Evolutionary conservation across 1,140 invertebrate species (phyloP).

Genomic region (Lordiphosa stackelbergi): DNA sequence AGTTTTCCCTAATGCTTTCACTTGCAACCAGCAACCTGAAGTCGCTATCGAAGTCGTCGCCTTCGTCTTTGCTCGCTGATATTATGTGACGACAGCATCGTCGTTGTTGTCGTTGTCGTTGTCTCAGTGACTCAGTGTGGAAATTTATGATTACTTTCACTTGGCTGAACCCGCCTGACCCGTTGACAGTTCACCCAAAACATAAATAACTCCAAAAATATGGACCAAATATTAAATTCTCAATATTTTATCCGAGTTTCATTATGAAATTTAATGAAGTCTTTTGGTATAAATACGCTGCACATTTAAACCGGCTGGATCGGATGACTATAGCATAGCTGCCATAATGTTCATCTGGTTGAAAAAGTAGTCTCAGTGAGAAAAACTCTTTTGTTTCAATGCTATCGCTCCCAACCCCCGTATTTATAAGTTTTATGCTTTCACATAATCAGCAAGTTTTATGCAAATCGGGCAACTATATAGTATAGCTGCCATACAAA

Average conservation of each 20-base stretch:
- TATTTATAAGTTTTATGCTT: too few species aligned
- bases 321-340: too few species aligned
- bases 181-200: slow-evolving; percentile 21
- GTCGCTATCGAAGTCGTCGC: slow-evolving; percentile 7
- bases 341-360: too few species aligned
- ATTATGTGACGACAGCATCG: slow-evolving; percentile 53
- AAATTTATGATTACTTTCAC: slow-evolving; percentile 77
- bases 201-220: slow-evolving; percentile 4
- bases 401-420: too few species aligned
- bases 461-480: too few species aligned
- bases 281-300: too few species aligned
- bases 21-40: slow-evolving; percentile 51
- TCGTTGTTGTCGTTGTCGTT: slow-evolving; percentile 3
- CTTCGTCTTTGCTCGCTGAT: slow-evolving; percentile 19
- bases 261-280: too few species aligned
- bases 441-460: too few species aligned
- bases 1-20: slow-evolving; percentile 70
- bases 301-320: too few species aligned
- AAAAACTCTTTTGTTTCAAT: too few species aligned
- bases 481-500: too few species aligned
- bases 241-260: neutral
- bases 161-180: slow-evolving; percentile 53
- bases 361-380: too few species aligned
- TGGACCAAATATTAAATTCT: neutral
- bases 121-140: slow-evolving; percentile 47